Evolutionary conservation across 2,888 invertebrate genomes (phyloP).

Genomic region (Onchidella celtica): DNA sequence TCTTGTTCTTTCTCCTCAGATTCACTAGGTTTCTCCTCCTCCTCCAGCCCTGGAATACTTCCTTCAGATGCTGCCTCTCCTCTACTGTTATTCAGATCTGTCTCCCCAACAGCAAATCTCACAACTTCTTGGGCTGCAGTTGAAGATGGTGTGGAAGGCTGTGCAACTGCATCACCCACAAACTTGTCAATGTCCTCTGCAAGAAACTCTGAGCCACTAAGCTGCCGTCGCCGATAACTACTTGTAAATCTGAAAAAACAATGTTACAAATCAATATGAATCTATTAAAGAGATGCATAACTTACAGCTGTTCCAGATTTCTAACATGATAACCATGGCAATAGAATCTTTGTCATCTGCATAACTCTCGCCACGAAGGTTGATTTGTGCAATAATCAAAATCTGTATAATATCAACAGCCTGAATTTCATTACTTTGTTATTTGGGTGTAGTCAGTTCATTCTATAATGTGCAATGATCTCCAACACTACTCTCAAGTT

Average conservation of each 20-base stretch:
- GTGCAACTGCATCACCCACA: conserved; percentile 50
- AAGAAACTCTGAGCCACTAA: conserved; percentile 54
- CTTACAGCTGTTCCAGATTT: too few species aligned
- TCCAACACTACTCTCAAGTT: too few species aligned
- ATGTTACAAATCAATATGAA: not conserved
- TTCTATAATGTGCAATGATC: too few species aligned
- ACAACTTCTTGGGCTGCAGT: conserved; percentile 64
- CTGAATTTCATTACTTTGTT: too few species aligned
- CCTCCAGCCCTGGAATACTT: not conserved
- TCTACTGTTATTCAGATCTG: conserved; percentile 32
- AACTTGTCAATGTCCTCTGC: conserved; percentile 55
- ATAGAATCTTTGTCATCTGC: too few species aligned
- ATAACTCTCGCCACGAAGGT: too few species aligned
- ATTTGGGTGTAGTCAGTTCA: too few species aligned
- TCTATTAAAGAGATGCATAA: not conserved
- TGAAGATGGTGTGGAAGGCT: conserved; percentile 50
- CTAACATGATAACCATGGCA: too few species aligned
- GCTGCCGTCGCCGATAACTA: conserved; percentile 54
- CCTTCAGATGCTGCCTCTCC: not conserved
- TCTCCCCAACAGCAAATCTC: conserved; percentile 40
- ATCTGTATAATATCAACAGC: too few species aligned
- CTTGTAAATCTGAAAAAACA: conserved; percentile 65
- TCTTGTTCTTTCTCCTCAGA: not conserved
- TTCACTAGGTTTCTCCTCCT: not conserved
- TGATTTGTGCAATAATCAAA: too few species aligned